A percentile compares a stretch with the other conserved stretches of the same genome.
Evolutionary conservation across 1,140 invertebrate species (phyloP).

Genomic region (Pygmarrhopalites habei): DNA sequence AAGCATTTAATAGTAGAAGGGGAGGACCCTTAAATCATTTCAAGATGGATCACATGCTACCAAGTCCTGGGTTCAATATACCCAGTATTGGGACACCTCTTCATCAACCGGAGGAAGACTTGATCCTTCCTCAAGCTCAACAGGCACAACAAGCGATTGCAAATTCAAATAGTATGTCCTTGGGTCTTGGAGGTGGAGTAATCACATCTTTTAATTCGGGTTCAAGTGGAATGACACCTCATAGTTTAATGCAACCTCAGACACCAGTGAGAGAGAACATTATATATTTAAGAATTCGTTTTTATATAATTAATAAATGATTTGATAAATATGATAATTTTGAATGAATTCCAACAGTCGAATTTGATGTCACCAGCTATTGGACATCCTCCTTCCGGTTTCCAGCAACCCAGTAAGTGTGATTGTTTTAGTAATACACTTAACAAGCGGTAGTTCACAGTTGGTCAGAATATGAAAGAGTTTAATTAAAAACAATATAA

Average conservation of each 20-base stretch:
- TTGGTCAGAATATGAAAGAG: too few relatives aligned
- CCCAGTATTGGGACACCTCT: constrained; percentile 81
- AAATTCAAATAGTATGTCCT: constrained; percentile 49
- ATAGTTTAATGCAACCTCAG: constrained; percentile 73
- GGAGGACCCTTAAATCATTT: not conserved
- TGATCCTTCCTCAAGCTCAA: constrained; percentile 69
- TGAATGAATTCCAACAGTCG: too few relatives aligned
- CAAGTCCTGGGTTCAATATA: constrained; percentile 79
- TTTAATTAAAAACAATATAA: constrained; percentile 11
- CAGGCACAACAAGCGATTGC: constrained; percentile 56
- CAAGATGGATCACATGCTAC: constrained; percentile 77
- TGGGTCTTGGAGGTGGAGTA: constrained; percentile 38
- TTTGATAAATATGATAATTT: too few relatives aligned
- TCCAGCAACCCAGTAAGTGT: too few relatives aligned
- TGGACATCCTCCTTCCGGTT: too few relatives aligned
- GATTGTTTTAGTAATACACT: too few relatives aligned
- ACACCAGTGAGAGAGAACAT: constrained; percentile 66
- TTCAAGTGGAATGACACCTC: constrained; percentile 47
- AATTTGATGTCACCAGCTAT: too few relatives aligned
- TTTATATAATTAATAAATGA: too few relatives aligned
- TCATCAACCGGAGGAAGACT: constrained; percentile 84
- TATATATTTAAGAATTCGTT: not conserved
- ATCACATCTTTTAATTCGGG: constrained; percentile 4
- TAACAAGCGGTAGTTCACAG: too few relatives aligned
- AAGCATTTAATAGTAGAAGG: too few relatives aligned